phyloP scores from a whole-genome alignment of 2,113 vertebrate genomes.

The Lagenorhynchus albirostris region DNA sequence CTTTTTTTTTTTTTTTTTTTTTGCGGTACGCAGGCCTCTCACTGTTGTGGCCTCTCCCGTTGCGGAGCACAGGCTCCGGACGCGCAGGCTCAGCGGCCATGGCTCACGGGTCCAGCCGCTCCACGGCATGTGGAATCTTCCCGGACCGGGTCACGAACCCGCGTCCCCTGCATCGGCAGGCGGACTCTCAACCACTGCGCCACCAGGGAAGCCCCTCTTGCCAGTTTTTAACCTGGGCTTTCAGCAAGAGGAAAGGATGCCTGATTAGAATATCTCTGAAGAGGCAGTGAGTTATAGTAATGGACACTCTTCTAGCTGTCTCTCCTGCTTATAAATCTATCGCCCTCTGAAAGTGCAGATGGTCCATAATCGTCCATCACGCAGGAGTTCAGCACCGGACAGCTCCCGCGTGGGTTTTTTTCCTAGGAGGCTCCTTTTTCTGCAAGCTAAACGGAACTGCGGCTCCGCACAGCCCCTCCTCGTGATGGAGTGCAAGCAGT shows the following conservation, averaged over 20 bases:
- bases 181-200: too few species aligned
- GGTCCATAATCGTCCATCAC: constrained; percentile 91
- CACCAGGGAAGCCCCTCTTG: neutral
- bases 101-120: too few species aligned
- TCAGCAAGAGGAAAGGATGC: neutral
- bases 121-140: too few species aligned
- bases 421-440: constrained; percentile 80
- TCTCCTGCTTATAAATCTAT: constrained; percentile 87
- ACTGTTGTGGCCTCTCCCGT: too few species aligned
- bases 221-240: constrained; percentile 63
- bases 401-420: constrained; percentile 78
- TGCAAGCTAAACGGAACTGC: constrained; percentile 82
- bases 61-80: too few species aligned
- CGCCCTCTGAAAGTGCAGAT: constrained; percentile 86
- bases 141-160: too few species aligned
- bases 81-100: too few species aligned
- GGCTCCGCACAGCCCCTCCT: neutral
- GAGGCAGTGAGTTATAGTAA: constrained; percentile 86
- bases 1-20: neutral
- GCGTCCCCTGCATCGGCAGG: too few species aligned
- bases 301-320: constrained; percentile 87
- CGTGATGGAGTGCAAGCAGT: constrained; percentile 30
- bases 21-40: too few species aligned
- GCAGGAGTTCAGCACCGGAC: constrained; percentile 77
- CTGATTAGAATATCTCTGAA: constrained; percentile 79